These are phyloP conservation scores for Melanocharis versteri DNA, from an alignment of 2,113 vertebrate genomes.

Conservation along the genomic window DNA sequence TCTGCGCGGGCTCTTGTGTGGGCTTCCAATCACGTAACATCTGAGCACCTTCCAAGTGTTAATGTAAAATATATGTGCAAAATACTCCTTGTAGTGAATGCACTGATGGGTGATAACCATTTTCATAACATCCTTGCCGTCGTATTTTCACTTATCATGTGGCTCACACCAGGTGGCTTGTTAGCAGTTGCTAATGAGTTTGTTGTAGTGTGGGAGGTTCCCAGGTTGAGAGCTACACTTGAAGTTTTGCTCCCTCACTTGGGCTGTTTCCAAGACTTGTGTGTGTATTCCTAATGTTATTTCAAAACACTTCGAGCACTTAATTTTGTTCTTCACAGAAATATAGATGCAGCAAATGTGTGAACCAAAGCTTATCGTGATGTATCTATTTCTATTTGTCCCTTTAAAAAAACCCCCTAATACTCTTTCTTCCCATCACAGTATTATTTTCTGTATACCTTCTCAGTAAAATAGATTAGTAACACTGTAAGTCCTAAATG, in stretches of 20 bases:
- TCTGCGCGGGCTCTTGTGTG: background rate
- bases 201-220: constrained; percentile 21
- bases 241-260: background rate
- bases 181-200: constrained; percentile 47
- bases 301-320: constrained; percentile 35
- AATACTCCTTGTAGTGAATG: constrained; percentile 53
- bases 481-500: constrained; percentile 25
- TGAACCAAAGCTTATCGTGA: background rate
- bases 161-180: constrained; percentile 25
- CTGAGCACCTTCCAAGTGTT: constrained; percentile 56
- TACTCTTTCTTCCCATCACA: background rate
- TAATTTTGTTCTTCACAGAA: constrained; percentile 44
- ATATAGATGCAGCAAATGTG: background rate
- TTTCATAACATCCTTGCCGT: constrained; percentile 50
- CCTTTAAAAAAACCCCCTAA: background rate
- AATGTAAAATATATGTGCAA: constrained; percentile 54
- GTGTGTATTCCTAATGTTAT: constrained; percentile 37
- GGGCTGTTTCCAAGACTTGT: constrained; percentile 40
- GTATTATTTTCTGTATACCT: constrained; percentile 17
- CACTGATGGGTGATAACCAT: constrained; percentile 61
- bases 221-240: constrained; percentile 19
- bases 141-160: constrained; percentile 57
- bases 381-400: constrained; percentile 2
- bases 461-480: constrained; percentile 21
- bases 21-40: background rate